phyloP scores from a whole-genome alignment of 2,113 vertebrate species.

The Clinocottus analis region DNA sequence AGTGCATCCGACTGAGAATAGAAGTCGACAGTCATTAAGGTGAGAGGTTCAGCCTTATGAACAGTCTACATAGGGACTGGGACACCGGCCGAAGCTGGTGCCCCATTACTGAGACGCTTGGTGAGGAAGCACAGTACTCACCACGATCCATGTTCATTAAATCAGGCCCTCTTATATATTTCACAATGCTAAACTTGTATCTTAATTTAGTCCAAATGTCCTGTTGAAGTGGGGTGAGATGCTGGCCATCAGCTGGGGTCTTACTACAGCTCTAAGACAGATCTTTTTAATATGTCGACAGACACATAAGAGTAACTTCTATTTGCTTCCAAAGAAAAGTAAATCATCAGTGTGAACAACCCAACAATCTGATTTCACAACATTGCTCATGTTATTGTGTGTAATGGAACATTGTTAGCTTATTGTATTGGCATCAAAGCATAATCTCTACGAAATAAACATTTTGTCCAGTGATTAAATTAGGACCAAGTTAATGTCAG shows the following conservation, averaged over 20 bases:
- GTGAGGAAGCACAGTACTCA: constrained; percentile 41
- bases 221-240: constrained; percentile 4
- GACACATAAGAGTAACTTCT: background rate
- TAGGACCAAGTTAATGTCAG: background rate
- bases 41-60: constrained; percentile 62
- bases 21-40: constrained; percentile 73
- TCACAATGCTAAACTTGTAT: constrained; percentile 39
- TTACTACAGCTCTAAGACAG: constrained; percentile 2
- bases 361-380: constrained; percentile 16
- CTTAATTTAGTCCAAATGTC: constrained; percentile 38
- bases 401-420: background rate
- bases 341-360: constrained; percentile 1
- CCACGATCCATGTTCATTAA: constrained; percentile 39
- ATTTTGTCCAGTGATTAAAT: constrained; percentile 4
- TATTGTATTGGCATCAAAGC: background rate
- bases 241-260: background rate
- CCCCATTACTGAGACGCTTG: constrained; percentile 25
- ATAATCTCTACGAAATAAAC: background rate
- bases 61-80: constrained; percentile 32
- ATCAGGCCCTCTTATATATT: constrained; percentile 51
- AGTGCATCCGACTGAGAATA: constrained; percentile 69
- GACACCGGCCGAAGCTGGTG: constrained; percentile 38
- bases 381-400: constrained; percentile 7
- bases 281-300: background rate
- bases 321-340: constrained; percentile 8